These are phyloP conservation scores for Thaleichthys pacificus DNA, from an alignment of 2,797 vertebrate species.

Conservation along the genomic window DNA sequence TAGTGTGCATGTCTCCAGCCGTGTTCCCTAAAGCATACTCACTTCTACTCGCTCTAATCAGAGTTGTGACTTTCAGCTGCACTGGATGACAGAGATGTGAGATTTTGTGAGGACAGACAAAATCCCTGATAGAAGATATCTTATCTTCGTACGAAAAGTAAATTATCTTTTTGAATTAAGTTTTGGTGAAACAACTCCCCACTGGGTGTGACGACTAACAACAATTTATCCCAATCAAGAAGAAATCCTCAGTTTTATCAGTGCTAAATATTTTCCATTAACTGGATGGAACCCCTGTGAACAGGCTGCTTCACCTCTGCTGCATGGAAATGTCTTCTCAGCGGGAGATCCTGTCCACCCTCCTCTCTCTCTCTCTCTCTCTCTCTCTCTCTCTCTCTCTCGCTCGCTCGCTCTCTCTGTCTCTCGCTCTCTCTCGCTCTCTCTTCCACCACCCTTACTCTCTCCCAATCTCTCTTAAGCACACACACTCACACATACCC, in stretches of 20 bases:
- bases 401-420: neutral
- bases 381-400: neutral
- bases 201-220: conserved; percentile 22
- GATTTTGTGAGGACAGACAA: too few relatives aligned
- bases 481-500: neutral
- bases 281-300: conserved; percentile 19
- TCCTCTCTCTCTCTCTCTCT: neutral
- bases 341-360: neutral
- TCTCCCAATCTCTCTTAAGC: neutral
- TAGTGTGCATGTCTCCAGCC: conserved; percentile 26
- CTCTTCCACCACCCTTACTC: conserved; percentile 8
- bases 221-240: conserved; percentile 17
- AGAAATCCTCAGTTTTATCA: conserved; percentile 15
- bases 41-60: conserved; percentile 15
- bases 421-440: neutral
- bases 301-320: conserved; percentile 23
- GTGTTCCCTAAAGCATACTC: conserved; percentile 36
- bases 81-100: neutral
- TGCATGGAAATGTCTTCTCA: neutral
- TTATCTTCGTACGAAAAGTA: neutral
- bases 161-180: conserved; percentile 18
- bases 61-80: neutral
- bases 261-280: conserved; percentile 34
- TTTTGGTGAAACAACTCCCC: conserved; percentile 9
- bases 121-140: neutral